Conservation (phyloP, 2,113 vertebrate species). For the Dipodomys merriami region DNA sequence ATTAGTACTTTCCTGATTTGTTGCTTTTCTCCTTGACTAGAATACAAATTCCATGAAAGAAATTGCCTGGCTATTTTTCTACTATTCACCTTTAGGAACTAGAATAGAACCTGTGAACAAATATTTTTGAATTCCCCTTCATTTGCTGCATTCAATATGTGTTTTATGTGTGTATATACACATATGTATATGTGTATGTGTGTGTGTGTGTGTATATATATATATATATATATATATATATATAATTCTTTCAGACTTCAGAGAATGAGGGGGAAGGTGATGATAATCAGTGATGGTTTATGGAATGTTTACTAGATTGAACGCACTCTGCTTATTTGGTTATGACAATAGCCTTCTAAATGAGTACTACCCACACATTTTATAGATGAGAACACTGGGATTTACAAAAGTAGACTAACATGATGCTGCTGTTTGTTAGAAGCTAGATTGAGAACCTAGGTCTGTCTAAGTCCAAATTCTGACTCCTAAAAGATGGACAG, state of each 20-base stretch:
- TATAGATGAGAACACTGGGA: neutral
- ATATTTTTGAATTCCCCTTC: neutral
- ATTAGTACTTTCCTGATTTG: neutral
- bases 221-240: too few relatives aligned
- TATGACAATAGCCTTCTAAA: neutral
- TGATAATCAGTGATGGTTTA: neutral
- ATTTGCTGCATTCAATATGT: neutral
- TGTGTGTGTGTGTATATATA: neutral
- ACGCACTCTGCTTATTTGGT: neutral
- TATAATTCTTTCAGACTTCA: neutral
- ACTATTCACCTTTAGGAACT: neutral
- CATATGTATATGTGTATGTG: too few relatives aligned
- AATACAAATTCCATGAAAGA: neutral
- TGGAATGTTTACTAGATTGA: fast-evolving
- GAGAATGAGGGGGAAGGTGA: neutral
- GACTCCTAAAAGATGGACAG: neutral
- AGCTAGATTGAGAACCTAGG: neutral
- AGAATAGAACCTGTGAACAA: neutral
- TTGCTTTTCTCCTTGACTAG: neutral
- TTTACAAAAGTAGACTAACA: neutral
- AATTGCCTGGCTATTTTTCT: too few relatives aligned
- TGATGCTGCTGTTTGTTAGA: neutral
- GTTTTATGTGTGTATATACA: neutral
- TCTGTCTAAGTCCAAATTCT: neutral
- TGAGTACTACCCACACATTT: neutral